Base-by-base conservation (phyloP, 2,797 vertebrate genomes). In the Vireo griseus region DNA sequence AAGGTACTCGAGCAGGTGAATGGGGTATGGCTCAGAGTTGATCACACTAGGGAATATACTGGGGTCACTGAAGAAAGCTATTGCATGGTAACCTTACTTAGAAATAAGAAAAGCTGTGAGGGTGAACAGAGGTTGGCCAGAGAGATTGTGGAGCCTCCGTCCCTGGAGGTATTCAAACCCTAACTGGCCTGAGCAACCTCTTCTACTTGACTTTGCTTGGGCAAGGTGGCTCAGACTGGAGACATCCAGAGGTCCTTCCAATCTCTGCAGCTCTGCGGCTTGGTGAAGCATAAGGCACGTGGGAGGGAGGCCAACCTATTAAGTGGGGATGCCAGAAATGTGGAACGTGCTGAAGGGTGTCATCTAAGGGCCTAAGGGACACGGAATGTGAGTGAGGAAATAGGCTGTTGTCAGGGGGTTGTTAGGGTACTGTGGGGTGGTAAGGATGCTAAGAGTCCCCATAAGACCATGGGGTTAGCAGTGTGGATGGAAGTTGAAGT, bases 241-340 rank as follows among this genome's bases (percentile, higher is more conserved):
- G 7, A 50, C 16, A 52, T n/a, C 5, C 24, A 21, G 28, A 86
- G 17, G 6, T 51, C 47, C 44, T 88, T 72, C 66, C 33, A 47
- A 0, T 5, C 6, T 61, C 50, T 73, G 59, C 2, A 3, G 7
- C 63, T 69, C 48, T 66, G 8, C 50, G 48, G 20, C 24, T 65
- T 44, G 20, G 18, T 42, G 25, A 72, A 72, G 40, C 9, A 31
- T 2, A 65, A 14, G 10, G 22, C 2, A 31, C 16, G 7, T 14
- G 42, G 39, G 31, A 79, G 3, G 1, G 2, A 71, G 19, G 8
- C 42, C 13, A 63, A 13, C 5, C 45, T 51, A 5, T 9, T 19
- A 47, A 35, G 11, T 6, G 11, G 2, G 4, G 4, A 33, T 13
- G 5, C 19, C 3, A 9, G 78, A 28, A 89, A 37, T 0, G 0